These are phyloP conservation scores for Ptiloglossa arizonensis DNA, from an alignment of 1,140 invertebrate genomes.

Conservation along the genomic window DNA sequence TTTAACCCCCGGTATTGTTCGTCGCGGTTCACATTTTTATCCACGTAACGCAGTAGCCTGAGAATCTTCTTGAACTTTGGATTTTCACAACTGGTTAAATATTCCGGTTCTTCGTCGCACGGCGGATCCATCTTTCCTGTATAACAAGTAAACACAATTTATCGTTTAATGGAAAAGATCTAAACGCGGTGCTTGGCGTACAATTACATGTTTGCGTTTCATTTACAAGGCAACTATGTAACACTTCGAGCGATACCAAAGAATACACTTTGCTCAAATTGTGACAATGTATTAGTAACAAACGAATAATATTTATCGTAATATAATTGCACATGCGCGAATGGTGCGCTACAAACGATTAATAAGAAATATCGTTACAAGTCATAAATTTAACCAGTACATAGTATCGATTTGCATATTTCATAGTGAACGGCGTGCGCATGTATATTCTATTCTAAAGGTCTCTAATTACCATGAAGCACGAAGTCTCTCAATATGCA, in stretches of 20 bases:
- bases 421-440: background rate
- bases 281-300: background rate
- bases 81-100: constrained; percentile 80
- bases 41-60: constrained; percentile 83
- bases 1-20: constrained; percentile 83
- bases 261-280: background rate
- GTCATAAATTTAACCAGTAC: background rate
- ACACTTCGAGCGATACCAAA: background rate
- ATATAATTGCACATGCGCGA: background rate
- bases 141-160: background rate
- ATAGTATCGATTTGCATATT: background rate
- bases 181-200: no score
- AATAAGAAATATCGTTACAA: background rate
- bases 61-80: constrained; percentile 85
- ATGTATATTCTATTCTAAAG: constrained; percentile 24
- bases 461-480: constrained; percentile 21
- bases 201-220: background rate
- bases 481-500: background rate
- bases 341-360: background rate
- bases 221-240: constrained; percentile 1
- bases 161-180: background rate
- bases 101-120: constrained; percentile 75
- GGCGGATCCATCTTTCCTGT: constrained; percentile 65
- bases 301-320: background rate
- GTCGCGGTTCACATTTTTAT: constrained; percentile 82